Evolutionary conservation across 2,888 invertebrate genomes (phyloP).

Genomic region (Rhorus exstirpatorius): DNA sequence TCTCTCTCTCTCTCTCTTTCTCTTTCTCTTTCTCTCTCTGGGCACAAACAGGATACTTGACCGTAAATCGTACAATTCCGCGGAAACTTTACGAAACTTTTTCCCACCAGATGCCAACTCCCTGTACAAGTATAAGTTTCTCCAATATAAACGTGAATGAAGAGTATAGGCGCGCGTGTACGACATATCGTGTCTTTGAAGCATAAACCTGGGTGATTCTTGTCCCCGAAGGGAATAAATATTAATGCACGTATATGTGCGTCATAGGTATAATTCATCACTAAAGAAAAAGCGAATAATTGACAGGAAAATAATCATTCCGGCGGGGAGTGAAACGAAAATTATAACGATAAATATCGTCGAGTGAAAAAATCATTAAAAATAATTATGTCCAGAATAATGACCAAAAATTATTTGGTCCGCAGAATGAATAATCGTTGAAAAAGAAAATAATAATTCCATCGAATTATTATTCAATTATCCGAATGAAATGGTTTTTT

Average conservation of each 20-base stretch:
- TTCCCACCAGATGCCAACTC: conserved; percentile 3
- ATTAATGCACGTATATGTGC: neutral
- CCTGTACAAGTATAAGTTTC: conserved; percentile 1
- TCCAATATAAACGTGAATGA: too few species aligned
- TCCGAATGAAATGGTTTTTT: too few species aligned
- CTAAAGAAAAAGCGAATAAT: neutral
- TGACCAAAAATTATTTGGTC: too few species aligned
- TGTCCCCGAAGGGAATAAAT: neutral
- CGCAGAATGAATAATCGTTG: too few species aligned
- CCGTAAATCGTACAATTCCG: conserved; percentile 42
- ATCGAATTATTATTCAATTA: too few species aligned
- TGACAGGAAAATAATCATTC: neutral
- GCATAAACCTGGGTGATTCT: conserved; percentile 4
- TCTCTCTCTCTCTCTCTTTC: neutral
- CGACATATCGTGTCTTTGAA: neutral
- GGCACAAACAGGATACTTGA: conserved; percentile 30
- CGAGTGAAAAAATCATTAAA: conserved; percentile 23
- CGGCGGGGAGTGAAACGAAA: neutral
- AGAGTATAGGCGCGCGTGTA: neutral
- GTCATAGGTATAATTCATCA: conserved; percentile 1
- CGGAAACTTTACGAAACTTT: conserved; percentile 20
- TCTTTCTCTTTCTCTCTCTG: neutral
- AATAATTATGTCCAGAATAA: neutral
- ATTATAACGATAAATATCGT: neutral
- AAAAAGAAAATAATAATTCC: too few species aligned